phyloP scores from a whole-genome alignment of 2,113 vertebrate species.

The Chaetodon trifascialis region DNA sequence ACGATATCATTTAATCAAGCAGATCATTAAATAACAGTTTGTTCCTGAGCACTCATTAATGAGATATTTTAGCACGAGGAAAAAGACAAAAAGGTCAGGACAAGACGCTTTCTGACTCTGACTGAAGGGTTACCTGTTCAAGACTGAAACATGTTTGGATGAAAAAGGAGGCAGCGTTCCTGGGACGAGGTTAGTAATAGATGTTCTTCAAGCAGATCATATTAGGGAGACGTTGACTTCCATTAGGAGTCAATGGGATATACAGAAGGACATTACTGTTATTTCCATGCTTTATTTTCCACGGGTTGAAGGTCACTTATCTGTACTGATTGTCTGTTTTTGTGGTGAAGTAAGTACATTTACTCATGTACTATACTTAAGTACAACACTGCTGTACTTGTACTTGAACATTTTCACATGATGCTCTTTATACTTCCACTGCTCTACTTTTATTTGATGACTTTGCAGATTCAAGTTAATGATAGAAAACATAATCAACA shows the following conservation, averaged over 20 bases:
- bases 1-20: background rate
- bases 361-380: too few species aligned
- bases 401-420: too few species aligned
- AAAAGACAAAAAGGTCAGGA: background rate
- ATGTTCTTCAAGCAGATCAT: constrained; percentile 39
- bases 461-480: too few species aligned
- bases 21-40: background rate
- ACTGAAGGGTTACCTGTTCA: constrained; percentile 13
- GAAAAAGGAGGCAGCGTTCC: constrained; percentile 12
- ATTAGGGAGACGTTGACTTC: constrained; percentile 1
- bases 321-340: too few species aligned
- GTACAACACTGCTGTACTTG: too few species aligned
- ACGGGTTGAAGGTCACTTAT: too few species aligned
- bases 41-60: background rate
- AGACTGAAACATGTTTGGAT: constrained; percentile 27
- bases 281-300: too few species aligned
- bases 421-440: too few species aligned
- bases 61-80: background rate
- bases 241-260: constrained; percentile 1
- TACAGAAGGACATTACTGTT: background rate
- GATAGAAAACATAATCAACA: too few species aligned
- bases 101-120: background rate
- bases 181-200: constrained; percentile 55
- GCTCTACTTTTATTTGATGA: too few species aligned
- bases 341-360: too few species aligned